Evolutionary conservation across 2,113 vertebrate genomes (phyloP).

Genomic region (Bettongia penicillata): DNA sequence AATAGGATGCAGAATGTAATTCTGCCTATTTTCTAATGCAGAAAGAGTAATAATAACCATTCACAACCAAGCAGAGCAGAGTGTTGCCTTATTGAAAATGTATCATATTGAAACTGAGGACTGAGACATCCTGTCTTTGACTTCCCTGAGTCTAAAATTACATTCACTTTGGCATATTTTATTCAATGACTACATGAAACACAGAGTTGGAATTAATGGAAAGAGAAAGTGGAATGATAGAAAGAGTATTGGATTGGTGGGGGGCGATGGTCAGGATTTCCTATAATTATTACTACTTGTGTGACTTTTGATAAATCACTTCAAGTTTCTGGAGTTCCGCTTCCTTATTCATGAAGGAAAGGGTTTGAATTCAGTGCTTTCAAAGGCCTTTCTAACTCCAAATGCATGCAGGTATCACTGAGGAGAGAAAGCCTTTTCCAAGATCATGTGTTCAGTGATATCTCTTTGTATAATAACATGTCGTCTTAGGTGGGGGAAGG

Average conservation of each 20-base stretch:
- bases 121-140: constrained; percentile 32
- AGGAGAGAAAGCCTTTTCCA: constrained; percentile 8
- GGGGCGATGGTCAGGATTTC: not conserved
- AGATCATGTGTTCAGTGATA: not conserved
- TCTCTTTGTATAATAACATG: not conserved
- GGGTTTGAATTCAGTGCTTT: not conserved
- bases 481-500: not conserved
- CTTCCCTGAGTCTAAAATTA: not conserved
- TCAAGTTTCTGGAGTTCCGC: not conserved
- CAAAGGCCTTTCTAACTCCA: not conserved
- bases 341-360: not conserved
- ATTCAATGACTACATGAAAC: not conserved
- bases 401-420: not conserved
- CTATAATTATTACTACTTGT: not conserved
- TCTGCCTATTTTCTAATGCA: constrained; percentile 1
- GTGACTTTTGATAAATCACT: not conserved
- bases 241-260: not conserved
- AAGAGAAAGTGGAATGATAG: not conserved
- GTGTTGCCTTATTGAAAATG: constrained; percentile 37
- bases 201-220: not conserved
- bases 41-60: not conserved
- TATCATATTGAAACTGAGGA: constrained; percentile 17
- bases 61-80: not conserved
- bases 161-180: constrained; percentile 14
- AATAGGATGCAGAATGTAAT: constrained; percentile 16